Evolutionary conservation across 2,888 invertebrate species (phyloP).

Genomic region (Lasioglossum pauxillum): DNA sequence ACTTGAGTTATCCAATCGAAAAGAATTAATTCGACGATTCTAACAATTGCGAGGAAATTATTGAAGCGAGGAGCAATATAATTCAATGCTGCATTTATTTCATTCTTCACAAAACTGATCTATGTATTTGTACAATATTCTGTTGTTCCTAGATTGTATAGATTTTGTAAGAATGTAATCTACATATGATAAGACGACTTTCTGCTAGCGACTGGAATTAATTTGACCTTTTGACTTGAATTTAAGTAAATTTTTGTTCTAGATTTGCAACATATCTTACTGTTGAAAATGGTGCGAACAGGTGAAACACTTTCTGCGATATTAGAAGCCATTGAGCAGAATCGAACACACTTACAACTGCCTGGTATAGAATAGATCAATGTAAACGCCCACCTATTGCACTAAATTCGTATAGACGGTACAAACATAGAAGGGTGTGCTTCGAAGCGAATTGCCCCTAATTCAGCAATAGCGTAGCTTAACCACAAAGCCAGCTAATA

Average conservation of each 20-base stretch:
- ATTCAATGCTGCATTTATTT: not conserved
- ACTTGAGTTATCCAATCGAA: not conserved
- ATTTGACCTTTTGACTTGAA: not conserved
- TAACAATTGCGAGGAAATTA: not conserved
- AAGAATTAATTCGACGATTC: not conserved
- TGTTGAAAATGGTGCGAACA: not conserved
- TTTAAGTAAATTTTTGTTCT: not conserved
- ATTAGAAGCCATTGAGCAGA: not conserved
- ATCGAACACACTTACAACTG: not conserved
- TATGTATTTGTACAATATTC: not conserved
- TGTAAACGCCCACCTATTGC: conserved; percentile 17
- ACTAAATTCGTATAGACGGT: conserved; percentile 56
- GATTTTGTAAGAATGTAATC: not conserved
- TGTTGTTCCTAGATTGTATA: not conserved
- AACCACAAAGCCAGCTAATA: conserved; percentile 80
- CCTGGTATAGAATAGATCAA: not conserved
- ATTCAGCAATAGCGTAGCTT: conserved; percentile 80
- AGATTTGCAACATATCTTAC: not conserved
- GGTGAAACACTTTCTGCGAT: not conserved
- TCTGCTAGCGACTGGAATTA: not conserved
- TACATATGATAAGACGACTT: not conserved
- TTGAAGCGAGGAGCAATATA: not conserved
- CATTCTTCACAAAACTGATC: not conserved
- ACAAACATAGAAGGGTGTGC: conserved; percentile 77
- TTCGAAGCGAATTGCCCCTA: conserved; percentile 77